Evolutionary conservation across 2,797 vertebrate species (phyloP).

Genomic region (Nannoperca australis): DNA sequence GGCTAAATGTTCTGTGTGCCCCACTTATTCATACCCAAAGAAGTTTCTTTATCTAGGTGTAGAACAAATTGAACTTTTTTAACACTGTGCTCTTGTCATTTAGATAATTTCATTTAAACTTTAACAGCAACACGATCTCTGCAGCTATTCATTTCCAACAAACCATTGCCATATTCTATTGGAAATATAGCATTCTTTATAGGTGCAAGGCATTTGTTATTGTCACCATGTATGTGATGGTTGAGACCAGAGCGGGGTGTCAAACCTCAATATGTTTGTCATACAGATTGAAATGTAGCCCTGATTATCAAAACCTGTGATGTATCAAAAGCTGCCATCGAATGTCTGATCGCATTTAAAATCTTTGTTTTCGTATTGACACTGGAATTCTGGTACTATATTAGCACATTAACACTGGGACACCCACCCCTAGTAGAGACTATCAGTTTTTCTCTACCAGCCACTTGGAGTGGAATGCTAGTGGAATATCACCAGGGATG

Average conservation of each 20-base stretch:
- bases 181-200: no score
- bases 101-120: neutral
- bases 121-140: slow-evolving; percentile 5
- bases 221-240: no score
- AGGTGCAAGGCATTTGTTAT: no score
- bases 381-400: neutral
- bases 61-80: neutral
- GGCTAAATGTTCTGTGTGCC: neutral
- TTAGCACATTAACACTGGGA: no score
- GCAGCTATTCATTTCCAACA: neutral
- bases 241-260: no score
- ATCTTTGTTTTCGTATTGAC: neutral
- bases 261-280: no score
- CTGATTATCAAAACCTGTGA: no score
- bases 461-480: neutral
- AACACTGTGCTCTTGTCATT: neutral
- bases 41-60: neutral
- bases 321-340: no score
- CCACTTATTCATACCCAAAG: neutral
- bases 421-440: no score
- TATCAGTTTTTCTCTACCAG: neutral
- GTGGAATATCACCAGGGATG: neutral
- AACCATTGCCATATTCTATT: neutral
- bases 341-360: no score
- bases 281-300: no score